A percentile compares a stretch with the other conserved stretches of the same genome.
phyloP scores from a whole-genome alignment of 2,113 vertebrate genomes.

The Bos taurus region DNA sequence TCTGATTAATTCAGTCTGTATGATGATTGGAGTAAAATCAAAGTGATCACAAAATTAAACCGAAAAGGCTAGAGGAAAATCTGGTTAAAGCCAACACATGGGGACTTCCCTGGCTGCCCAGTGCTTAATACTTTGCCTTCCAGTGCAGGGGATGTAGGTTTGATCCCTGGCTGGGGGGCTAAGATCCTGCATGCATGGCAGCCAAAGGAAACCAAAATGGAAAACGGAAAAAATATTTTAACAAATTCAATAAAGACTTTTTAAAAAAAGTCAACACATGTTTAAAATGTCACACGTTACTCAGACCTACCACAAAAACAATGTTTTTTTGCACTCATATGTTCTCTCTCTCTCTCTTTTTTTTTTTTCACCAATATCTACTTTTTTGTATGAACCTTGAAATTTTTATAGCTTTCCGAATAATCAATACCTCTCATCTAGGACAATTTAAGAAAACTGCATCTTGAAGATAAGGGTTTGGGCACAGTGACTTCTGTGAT shows the following conservation, averaged over 20 bases:
- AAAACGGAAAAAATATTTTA: background rate
- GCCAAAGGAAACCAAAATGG: background rate
- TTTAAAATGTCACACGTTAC: background rate
- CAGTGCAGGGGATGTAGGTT: background rate
- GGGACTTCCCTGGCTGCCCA: background rate
- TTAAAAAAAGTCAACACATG: background rate
- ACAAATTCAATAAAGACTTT: background rate
- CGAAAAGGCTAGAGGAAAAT: background rate
- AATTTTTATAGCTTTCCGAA: background rate
- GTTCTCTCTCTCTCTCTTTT: background rate
- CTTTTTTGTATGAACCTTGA: background rate
- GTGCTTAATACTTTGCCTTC: background rate
- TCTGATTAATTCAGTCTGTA: background rate
- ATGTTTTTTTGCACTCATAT: background rate
- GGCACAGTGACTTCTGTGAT: background rate
- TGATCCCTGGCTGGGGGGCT: background rate
- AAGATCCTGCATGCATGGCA: background rate
- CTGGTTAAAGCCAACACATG: background rate
- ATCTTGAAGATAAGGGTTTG: background rate
- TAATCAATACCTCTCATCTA: background rate
- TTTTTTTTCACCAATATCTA: background rate
- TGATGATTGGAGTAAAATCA: background rate
- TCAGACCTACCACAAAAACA: background rate
- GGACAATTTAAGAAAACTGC: background rate
- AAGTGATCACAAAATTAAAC: constrained; percentile 3